Evolutionary conservation across 64 coral and sea anemone genomes (phyloP).

Genomic region (Montipora efflorescens): DNA sequence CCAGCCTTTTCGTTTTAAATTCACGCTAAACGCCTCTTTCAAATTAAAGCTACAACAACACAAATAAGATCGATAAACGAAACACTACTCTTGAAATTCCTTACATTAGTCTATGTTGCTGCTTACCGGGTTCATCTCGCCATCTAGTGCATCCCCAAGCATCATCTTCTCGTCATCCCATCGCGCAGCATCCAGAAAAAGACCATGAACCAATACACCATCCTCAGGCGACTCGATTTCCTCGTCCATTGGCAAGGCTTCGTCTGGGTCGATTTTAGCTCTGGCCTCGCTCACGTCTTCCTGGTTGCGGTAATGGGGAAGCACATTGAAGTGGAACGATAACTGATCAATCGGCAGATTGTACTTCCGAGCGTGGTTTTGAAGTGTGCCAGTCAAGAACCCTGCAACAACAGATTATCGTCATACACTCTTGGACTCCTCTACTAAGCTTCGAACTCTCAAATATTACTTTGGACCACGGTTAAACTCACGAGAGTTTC

Average conservation of each 20-base stretch:
- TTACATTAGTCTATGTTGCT: not conserved
- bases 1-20: too few species aligned
- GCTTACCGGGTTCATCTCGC: slow-evolving; percentile 95
- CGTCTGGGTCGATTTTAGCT: slow-evolving; percentile 74
- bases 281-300: slow-evolving; percentile 90
- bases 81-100: too few species aligned
- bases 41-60: too few species aligned
- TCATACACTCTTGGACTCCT: too few species aligned
- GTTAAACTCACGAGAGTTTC: too few species aligned
- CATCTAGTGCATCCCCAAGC: slow-evolving; percentile 86
- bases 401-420: slow-evolving; percentile 25
- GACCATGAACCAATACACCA: slow-evolving; percentile 92
- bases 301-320: slow-evolving; percentile 88
- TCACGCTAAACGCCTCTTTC: too few species aligned
- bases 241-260: slow-evolving; percentile 72
- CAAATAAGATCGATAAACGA: too few species aligned
- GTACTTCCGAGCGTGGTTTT: slow-evolving; percentile 99
- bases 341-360: slow-evolving; percentile 98
- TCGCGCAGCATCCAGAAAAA: slow-evolving; percentile 89
- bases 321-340: slow-evolving; percentile 89
- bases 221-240: slow-evolving; percentile 83
- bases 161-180: slow-evolving; percentile 95
- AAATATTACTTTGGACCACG: too few species aligned
- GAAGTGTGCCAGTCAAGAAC: slow-evolving; percentile 95
- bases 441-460: not conserved